Percentiles rank a stretch among this genome's conserved stretches.
Conservation (phyloP, 2,797 vertebrate species). For the Halcyon badia region DNA sequence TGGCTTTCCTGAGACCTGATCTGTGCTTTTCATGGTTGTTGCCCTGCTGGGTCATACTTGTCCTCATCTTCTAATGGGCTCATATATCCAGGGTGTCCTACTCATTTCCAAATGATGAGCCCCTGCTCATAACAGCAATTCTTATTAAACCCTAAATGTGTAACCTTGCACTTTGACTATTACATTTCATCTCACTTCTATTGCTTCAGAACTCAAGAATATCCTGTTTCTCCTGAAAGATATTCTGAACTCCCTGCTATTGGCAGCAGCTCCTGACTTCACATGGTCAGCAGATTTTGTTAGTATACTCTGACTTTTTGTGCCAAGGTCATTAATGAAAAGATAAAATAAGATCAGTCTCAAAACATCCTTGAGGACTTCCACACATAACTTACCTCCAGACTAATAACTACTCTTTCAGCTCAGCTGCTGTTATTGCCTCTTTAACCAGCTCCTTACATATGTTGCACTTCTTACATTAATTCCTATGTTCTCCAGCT, state of each 20-base stretch:
- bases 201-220: constrained; percentile 36
- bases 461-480: neutral
- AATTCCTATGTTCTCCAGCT: neutral
- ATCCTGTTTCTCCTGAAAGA: constrained; percentile 37
- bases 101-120: constrained; percentile 20
- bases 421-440: neutral
- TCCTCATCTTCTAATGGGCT: constrained; percentile 6
- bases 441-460: constrained; percentile 26
- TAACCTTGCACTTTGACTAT: constrained; percentile 48
- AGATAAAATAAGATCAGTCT: constrained; percentile 51
- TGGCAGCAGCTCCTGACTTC: constrained; percentile 36
- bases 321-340: constrained; percentile 64
- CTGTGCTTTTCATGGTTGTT: neutral
- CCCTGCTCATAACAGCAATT: constrained; percentile 2
- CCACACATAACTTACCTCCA: neutral
- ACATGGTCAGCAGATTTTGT: constrained; percentile 47
- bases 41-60: neutral
- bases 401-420: neutral
- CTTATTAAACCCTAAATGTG: constrained; percentile 38
- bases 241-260: neutral
- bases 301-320: constrained; percentile 45
- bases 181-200: constrained; percentile 27
- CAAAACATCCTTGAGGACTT: constrained; percentile 45
- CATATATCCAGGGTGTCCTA: neutral
- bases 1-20: neutral